Evolutionary conservation across 1,140 invertebrate genomes (phyloP).

Genomic region (Diuraphis noxia): DNA sequence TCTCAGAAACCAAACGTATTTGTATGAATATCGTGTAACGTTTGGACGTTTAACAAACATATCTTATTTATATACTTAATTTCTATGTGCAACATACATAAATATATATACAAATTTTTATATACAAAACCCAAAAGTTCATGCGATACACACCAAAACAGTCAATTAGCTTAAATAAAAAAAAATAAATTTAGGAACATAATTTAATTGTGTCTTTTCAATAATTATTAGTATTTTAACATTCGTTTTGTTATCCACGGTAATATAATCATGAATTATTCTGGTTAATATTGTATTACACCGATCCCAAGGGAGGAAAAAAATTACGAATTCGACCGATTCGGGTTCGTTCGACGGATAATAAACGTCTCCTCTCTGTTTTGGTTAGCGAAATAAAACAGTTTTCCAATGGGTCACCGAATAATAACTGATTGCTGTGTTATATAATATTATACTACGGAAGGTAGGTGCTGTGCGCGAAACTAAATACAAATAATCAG

Average conservation of each 20-base stretch:
- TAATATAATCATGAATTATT: not conserved
- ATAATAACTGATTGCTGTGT: not conserved
- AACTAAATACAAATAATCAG: constrained; percentile 34
- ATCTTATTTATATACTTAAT: constrained; percentile 3
- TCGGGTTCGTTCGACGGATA: not conserved
- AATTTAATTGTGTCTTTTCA: not conserved
- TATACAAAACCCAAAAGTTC: constrained; percentile 17
- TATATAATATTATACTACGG: not conserved
- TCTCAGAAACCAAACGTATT: not conserved
- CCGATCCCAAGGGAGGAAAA: constrained; percentile 8
- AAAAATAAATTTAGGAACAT: constrained; percentile 30
- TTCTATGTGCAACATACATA: constrained; percentile 24
- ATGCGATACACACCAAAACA: constrained; percentile 41
- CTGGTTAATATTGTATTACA: constrained; percentile 5
- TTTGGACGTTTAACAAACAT: not conserved
- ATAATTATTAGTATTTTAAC: constrained; percentile 6
- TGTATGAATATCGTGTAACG: not conserved
- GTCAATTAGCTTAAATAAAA: constrained; percentile 29
- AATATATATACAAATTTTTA: constrained; percentile 6
- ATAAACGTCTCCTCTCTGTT: not conserved
- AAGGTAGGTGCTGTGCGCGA: not conserved
- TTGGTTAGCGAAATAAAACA: not conserved
- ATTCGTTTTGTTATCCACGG: not conserved
- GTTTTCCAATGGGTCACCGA: not conserved
- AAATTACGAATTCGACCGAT: not conserved